Base-by-base conservation (phyloP, 2,797 vertebrate species). In the Sebastes itinus region DNA sequence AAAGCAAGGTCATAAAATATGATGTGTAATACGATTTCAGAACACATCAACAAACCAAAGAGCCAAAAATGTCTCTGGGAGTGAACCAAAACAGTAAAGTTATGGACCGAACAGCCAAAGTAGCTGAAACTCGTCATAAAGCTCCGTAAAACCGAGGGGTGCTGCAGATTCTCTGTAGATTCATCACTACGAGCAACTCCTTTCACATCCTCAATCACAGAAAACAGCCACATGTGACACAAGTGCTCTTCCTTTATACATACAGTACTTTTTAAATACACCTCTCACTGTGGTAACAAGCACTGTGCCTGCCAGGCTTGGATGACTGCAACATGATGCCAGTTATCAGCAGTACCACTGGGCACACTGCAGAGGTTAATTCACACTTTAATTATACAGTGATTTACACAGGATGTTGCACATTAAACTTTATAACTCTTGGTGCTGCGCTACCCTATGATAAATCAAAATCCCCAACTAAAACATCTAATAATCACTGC, bases 371-470 rank as follows among this genome's bases (percentile, higher is more conserved):
- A 76, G 77, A 61, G 42, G 63, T 79, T 82, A 68, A 86, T 81
- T 81, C 58, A 83, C 72, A 72, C 33, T 68, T 7, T 83, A 84
- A 88, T 87, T 87, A 86, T 22, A 84, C 28, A 72, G 78, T 61
- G 42, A 85, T 77, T 85, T 80, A 28, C 59, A 82, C 73, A 85
- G 88, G 83, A 86, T 80, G 77, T 83, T 77, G 52, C 75, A 72
- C 55, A 87, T 84, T 91, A 78, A 75, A 88, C 32, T 80, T 64
- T 79, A 82, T 70, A 77, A 84, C 55, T 38, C 5, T 63, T 28
- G 66, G 59, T 83, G 72, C 70, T 72, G 60, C 18, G 18, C 58
- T 78, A 62, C 65, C 66, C 80, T 81, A 25, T 85, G 64, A 87
- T 84, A 81, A 27, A 68, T 83, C 63, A 69, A 72, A 83, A 83